A percentile compares a stretch with the other conserved stretches of the same genome.
Conservation (phyloP, 2,888 invertebrate genomes). For the Chydorus sphaericus region DNA sequence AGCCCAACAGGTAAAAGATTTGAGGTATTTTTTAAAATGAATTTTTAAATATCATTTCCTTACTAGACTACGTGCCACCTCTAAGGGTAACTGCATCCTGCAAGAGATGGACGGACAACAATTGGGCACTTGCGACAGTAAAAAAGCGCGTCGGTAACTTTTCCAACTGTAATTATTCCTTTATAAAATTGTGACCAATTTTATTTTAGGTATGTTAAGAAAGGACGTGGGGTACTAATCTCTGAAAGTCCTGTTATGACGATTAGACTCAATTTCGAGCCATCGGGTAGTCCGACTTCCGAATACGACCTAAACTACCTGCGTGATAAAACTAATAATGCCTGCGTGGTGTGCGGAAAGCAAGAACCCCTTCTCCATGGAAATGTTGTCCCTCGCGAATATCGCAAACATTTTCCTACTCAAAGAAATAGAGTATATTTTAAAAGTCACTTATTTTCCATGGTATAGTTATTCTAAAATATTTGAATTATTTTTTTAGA, state of each 20-base stretch:
- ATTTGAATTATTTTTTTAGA: conserved; percentile 50
- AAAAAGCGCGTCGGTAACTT: conserved; percentile 58
- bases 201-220: conserved; percentile 28
- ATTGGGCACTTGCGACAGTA: conserved; percentile 56
- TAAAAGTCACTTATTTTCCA: too few relatives aligned
- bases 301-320: conserved; percentile 57
- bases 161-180: background rate
- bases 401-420: conserved; percentile 59
- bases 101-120: conserved; percentile 62
- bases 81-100: conserved; percentile 62
- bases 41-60: too few relatives aligned
- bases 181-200: too few relatives aligned
- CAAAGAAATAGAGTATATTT: conserved; percentile 21
- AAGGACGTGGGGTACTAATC: conserved; percentile 32
- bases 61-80: conserved; percentile 47
- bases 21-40: background rate
- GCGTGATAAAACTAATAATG: conserved; percentile 55
- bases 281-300: conserved; percentile 52
- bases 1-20: background rate
- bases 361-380: conserved; percentile 53
- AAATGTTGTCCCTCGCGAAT: conserved; percentile 68
- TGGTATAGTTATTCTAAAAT: conserved; percentile 9
- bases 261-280: conserved; percentile 59
- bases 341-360: conserved; percentile 63
- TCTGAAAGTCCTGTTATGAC: conserved; percentile 42